Evolutionary conservation across 2,113 vertebrate genomes (phyloP).

Genomic region (Chrysemys picta): DNA sequence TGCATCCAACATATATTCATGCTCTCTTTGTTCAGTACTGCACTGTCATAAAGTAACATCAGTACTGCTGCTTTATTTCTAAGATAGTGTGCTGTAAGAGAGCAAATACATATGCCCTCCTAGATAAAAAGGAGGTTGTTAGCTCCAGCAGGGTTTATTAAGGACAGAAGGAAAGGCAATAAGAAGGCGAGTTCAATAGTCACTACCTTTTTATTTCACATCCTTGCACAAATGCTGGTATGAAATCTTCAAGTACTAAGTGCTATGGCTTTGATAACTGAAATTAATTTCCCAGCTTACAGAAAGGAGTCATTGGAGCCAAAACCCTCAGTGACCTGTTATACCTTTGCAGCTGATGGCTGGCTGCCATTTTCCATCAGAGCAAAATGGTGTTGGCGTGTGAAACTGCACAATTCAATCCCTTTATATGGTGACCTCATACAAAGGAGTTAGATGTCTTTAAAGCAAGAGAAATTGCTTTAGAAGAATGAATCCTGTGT

Average conservation of each 20-base stretch:
- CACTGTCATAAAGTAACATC: background rate
- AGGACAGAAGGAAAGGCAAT: constrained; percentile 24
- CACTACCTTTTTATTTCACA: background rate
- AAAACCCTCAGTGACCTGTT: constrained; percentile 34
- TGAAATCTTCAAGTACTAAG: background rate
- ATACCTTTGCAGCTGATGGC: constrained; percentile 55
- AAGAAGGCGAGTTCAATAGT: background rate
- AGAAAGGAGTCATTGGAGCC: constrained; percentile 18
- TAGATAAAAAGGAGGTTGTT: background rate
- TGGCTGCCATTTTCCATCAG: constrained; percentile 22
- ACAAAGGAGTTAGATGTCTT: constrained; percentile 48
- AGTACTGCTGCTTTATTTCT: background rate
- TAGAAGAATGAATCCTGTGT: constrained; percentile 61
- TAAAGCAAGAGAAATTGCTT: constrained; percentile 40
- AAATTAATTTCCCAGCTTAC: constrained; percentile 58
- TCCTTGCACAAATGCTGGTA: background rate
- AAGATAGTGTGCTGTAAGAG: background rate
- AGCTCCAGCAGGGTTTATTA: background rate
- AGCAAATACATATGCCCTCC: background rate
- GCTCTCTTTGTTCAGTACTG: background rate
- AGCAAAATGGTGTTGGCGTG: constrained; percentile 24
- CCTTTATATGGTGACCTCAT: constrained; percentile 25
- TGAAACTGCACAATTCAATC: constrained; percentile 45
- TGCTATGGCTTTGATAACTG: background rate
- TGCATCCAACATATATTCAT: rapidly evolving